These are phyloP conservation scores for Perca flavescens DNA, from an alignment of 2,113 vertebrate genomes.

Conservation along the genomic window DNA sequence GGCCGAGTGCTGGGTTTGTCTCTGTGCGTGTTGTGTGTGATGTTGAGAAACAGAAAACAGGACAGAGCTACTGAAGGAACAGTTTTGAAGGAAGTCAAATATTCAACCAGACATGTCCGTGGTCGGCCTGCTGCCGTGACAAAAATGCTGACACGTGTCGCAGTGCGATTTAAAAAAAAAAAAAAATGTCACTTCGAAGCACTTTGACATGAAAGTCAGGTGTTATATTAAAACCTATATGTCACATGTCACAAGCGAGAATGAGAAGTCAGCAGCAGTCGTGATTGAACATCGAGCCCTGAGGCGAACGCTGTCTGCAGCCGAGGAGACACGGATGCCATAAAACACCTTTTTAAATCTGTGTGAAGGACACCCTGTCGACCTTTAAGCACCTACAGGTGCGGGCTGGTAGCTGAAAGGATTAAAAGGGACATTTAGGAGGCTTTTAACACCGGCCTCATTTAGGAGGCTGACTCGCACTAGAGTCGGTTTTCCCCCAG, in stretches of 20 bases:
- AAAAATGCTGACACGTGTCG: no score
- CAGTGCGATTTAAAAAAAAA: background rate
- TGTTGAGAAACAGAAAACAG: no score
- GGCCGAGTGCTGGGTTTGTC: no score
- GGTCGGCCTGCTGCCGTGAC: no score
- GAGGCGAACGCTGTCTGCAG: background rate
- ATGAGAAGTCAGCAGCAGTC: background rate
- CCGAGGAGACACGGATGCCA: background rate
- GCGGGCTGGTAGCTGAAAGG: background rate
- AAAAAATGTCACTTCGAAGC: background rate
- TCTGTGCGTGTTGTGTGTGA: no score
- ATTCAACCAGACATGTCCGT: no score
- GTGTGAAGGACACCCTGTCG: no score
- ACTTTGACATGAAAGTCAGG: slow-evolving; percentile 1
- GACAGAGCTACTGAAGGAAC: no score
- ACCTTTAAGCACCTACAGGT: background rate
- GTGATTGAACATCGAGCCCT: background rate
- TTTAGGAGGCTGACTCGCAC: no score
- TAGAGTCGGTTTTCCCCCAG: no score
- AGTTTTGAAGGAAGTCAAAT: no score
- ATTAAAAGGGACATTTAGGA: background rate
- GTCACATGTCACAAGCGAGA: background rate
- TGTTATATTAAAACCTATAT: background rate
- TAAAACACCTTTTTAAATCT: background rate
- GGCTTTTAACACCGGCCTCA: no score